Conservation (phyloP, 2,888 invertebrate species). For the Drosophila koepferae region DNA sequence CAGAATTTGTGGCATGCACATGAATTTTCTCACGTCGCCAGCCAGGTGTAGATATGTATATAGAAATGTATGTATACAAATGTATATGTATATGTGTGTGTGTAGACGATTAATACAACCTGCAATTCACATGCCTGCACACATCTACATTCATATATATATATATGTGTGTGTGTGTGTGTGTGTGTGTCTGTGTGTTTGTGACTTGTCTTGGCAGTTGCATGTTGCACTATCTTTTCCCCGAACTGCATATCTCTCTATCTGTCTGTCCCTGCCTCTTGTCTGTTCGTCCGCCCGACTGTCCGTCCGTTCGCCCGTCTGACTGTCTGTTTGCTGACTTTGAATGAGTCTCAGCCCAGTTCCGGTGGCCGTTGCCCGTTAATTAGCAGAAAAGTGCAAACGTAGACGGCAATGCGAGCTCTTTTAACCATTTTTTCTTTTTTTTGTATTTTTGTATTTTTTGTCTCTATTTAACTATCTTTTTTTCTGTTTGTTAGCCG, state of each 20-base stretch:
- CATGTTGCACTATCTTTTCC: slow-evolving; percentile 76
- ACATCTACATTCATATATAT: no score
- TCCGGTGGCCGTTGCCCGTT: slow-evolving; percentile 49
- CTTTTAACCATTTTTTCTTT: slow-evolving; percentile 6
- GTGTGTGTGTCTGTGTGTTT: slow-evolving; percentile 23
- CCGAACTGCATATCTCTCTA: slow-evolving; percentile 60
- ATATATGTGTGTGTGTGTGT: neutral
- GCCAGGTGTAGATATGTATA: slow-evolving; percentile 32
- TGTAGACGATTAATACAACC: slow-evolving; percentile 46
- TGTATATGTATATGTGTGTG: slow-evolving; percentile 1
- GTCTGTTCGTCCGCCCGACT: neutral
- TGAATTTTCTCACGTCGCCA: slow-evolving; percentile 79
- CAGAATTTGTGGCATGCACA: slow-evolving; percentile 79
- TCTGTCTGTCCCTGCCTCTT: slow-evolving; percentile 13
- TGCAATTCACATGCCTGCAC: slow-evolving; percentile 62
- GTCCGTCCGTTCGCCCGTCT: neutral
- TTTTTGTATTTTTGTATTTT: neutral
- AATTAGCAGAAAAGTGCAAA: slow-evolving; percentile 71
- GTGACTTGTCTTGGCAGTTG: slow-evolving; percentile 68
- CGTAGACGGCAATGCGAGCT: slow-evolving; percentile 26
- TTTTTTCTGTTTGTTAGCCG: slow-evolving; percentile 25
- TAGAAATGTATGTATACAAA: neutral
- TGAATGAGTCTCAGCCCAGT: slow-evolving; percentile 52
- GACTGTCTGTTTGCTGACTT: slow-evolving; percentile 52
- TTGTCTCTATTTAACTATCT: neutral